Percentiles rank a stretch among this genome's conserved stretches.
phyloP scores from a whole-genome alignment of 2,113 vertebrate species.

The Stigmatopora nigra region DNA sequence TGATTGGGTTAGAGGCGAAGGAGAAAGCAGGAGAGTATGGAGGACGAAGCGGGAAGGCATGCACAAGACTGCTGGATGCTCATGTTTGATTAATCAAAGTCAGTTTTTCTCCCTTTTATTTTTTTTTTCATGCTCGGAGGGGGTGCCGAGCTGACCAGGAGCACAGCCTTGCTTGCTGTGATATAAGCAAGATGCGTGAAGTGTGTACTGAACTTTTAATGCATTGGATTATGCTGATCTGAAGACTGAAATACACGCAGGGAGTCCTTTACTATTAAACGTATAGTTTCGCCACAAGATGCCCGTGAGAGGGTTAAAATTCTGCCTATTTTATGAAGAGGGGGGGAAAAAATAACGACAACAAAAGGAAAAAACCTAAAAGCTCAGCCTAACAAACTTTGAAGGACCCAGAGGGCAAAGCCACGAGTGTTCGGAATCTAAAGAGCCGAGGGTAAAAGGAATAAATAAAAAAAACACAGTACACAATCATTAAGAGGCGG shows the following conservation, averaged over 20 bases:
- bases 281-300: conserved; percentile 23
- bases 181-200: conserved; percentile 58
- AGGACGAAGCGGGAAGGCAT: conserved; percentile 44
- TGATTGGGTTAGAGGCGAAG: conserved; percentile 61
- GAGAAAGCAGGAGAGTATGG: conserved; percentile 43
- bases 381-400: conserved; percentile 56
- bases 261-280: conserved; percentile 33
- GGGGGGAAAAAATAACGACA: neutral
- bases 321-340: neutral
- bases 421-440: conserved; percentile 28
- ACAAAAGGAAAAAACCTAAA: conserved; percentile 37
- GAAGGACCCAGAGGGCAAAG: conserved; percentile 57
- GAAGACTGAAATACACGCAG: conserved; percentile 36
- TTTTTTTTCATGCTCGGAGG: conserved; percentile 52
- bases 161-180: conserved; percentile 46
- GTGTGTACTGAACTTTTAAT: conserved; percentile 55
- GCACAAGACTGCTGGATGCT: conserved; percentile 64
- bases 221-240: conserved; percentile 66
- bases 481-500: conserved; percentile 57
- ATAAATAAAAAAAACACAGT: conserved; percentile 58
- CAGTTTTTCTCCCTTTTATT: conserved; percentile 18
- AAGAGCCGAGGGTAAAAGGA: conserved; percentile 47
- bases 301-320: conserved; percentile 30
- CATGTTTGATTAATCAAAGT: conserved; percentile 76
- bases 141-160: conserved; percentile 63